Evolutionary conservation across 2,113 vertebrate genomes (phyloP).

Genomic region (Vombatus ursinus): DNA sequence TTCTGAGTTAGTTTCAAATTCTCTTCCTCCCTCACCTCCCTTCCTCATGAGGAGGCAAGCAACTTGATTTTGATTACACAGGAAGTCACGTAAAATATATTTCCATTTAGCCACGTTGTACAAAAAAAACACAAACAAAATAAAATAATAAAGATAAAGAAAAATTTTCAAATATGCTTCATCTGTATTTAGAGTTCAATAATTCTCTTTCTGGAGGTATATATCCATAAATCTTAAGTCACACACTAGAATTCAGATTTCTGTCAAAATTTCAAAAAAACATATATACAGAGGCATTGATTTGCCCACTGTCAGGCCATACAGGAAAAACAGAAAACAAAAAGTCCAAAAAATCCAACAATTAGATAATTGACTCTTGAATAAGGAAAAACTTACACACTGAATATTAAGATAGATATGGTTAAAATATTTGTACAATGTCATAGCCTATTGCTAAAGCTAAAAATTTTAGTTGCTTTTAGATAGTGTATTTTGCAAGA

Average conservation of each 20-base stretch:
- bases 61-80: neutral
- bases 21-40: neutral
- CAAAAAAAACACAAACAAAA: neutral
- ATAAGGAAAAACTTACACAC: neutral
- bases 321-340: neutral
- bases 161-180: neutral
- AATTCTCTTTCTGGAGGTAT: neutral
- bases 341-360: neutral
- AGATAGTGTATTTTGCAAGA: neutral
- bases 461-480: neutral
- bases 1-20: neutral
- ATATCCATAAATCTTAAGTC: neutral
- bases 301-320: neutral
- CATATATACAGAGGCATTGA: neutral
- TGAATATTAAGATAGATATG: neutral
- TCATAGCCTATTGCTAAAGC: neutral
- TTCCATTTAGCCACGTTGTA: neutral
- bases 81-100: neutral
- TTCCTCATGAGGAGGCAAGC: neutral
- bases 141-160: neutral
- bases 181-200: neutral
- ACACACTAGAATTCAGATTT: neutral
- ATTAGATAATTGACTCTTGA: neutral
- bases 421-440: neutral
- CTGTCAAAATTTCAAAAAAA: neutral